Percentiles rank a stretch among this genome's conserved stretches.
Conservation (phyloP, 2,888 invertebrate genomes). For the Drosophila neonasuta region DNA sequence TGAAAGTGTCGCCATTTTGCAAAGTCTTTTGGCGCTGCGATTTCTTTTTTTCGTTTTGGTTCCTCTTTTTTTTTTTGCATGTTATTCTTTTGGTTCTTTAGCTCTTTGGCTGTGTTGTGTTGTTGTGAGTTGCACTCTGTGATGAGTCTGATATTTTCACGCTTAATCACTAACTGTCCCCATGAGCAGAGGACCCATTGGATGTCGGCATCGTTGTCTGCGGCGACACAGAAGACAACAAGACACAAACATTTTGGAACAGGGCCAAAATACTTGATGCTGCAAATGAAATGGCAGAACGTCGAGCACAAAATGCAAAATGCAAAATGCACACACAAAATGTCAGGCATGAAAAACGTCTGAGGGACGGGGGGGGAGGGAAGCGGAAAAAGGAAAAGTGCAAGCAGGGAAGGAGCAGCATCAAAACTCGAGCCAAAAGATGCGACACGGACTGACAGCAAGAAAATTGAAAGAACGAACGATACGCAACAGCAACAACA, state of each 20-base stretch:
- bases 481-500: conserved; percentile 14
- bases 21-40: conserved; percentile 27
- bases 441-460: conserved; percentile 48
- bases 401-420: conserved; percentile 1
- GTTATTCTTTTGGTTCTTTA: conserved; percentile 2
- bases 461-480: conserved; percentile 47
- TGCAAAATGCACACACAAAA: conserved; percentile 47
- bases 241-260: conserved; percentile 68
- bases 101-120: conserved; percentile 9
- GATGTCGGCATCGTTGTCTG: conserved; percentile 43
- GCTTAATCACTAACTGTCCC: conserved; percentile 80
- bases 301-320: conserved; percentile 58
- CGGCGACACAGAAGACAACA: conserved; percentile 55
- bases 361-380: background rate
- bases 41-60: background rate
- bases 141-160: conserved; percentile 76
- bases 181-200: conserved; percentile 46
- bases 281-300: conserved; percentile 77
- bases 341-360: conserved; percentile 46
- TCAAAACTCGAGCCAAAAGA: conserved; percentile 48
- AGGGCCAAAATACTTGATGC: conserved; percentile 75
- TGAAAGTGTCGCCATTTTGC: conserved; percentile 63
- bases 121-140: conserved; percentile 30
- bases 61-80: background rate
- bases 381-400: background rate